phyloP scores from a whole-genome alignment of 2,113 vertebrate species.

The Pogonocichla stellata region DNA sequence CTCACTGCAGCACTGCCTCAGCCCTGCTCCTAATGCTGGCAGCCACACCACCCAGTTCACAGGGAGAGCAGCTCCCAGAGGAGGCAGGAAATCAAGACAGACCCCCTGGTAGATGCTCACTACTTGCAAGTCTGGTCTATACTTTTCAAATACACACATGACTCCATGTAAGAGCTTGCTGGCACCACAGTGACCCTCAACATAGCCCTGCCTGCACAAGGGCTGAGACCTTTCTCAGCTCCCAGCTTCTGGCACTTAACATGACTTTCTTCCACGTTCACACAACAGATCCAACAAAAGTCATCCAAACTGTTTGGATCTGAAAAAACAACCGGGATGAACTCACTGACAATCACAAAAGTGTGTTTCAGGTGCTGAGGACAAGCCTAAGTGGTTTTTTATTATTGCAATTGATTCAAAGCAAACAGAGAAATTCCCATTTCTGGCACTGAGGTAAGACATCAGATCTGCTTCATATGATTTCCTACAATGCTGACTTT shows the following conservation, averaged over 20 bases:
- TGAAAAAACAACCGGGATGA: background rate
- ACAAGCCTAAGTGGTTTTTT: background rate
- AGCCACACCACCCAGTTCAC: background rate
- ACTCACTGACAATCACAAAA: background rate
- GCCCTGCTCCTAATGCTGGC: background rate
- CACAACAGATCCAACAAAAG: background rate
- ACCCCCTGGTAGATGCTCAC: background rate
- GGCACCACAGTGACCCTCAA: too few relatives aligned
- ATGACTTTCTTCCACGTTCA: background rate
- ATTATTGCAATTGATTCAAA: background rate
- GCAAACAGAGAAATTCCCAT: background rate
- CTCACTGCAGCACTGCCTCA: too few relatives aligned
- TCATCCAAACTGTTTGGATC: background rate
- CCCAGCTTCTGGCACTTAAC: background rate
- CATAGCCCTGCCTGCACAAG: background rate
- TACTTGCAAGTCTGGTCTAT: background rate
- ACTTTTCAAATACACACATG: background rate
- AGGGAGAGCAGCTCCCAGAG: background rate
- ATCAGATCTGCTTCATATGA: background rate
- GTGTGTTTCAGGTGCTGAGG: background rate
- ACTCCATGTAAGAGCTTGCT: accelerated
- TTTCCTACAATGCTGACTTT: background rate
- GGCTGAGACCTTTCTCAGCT: background rate
- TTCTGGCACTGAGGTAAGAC: background rate
- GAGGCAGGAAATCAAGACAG: background rate